A percentile compares a stretch with the other conserved stretches of the same genome.
phyloP scores from a whole-genome alignment of 2,888 invertebrate species.

The Acleris cristana region DNA sequence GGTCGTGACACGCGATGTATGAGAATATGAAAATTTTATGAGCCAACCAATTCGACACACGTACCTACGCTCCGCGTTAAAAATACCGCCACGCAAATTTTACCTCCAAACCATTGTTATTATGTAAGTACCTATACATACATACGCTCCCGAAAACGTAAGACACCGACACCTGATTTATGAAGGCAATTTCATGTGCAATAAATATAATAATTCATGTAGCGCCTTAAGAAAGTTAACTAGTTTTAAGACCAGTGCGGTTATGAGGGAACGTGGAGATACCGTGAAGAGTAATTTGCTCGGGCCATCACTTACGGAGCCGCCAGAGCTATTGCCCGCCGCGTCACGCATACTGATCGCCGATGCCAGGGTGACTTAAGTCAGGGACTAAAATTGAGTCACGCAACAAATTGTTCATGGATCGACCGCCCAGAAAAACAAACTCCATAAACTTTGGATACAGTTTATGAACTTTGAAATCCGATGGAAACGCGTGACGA shows the following conservation, averaged over 20 bases:
- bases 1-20: conserved; percentile 44
- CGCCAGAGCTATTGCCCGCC: conserved; percentile 32
- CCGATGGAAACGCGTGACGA: conserved; percentile 27
- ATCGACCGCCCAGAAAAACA: conserved; percentile 31
- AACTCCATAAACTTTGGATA: conserved; percentile 34
- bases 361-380: conserved; percentile 21
- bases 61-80: conserved; percentile 33
- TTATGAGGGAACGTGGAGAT: conserved; percentile 24
- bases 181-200: background rate
- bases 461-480: conserved; percentile 35
- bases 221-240: conserved; percentile 11
- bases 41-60: conserved; percentile 36
- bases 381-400: conserved; percentile 39
- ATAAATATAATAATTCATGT: background rate
- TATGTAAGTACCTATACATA: background rate
- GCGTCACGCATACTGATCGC: conserved; percentile 41
- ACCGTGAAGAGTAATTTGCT: conserved; percentile 35
- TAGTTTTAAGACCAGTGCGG: conserved; percentile 19
- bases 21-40: conserved; percentile 45
- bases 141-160: background rate
- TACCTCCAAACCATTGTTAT: conserved; percentile 14
- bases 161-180: background rate
- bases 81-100: conserved; percentile 31
- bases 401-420: conserved; percentile 39
- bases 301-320: conserved; percentile 31